phyloP scores from a whole-genome alignment of 2,888 invertebrate species.

The Bugula neritina region DNA sequence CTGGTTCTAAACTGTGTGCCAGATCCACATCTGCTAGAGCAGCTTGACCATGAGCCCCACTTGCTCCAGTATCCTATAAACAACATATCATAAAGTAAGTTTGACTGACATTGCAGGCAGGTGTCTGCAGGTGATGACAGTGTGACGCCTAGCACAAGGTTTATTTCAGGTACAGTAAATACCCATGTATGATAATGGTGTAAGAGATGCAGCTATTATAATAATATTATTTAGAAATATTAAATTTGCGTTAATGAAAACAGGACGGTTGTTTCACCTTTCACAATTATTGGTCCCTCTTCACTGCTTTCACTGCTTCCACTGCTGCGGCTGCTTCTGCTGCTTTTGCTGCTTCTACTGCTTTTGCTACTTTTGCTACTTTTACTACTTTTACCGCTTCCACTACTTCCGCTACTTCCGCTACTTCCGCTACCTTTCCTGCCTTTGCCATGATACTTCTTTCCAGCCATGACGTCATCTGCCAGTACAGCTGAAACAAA shows the following conservation, averaged over 20 bases:
- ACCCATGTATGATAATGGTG: too few species aligned
- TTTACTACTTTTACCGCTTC: neutral
- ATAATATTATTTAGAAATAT: too few species aligned
- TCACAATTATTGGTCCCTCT: neutral
- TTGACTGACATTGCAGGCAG: too few species aligned
- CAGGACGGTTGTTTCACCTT: too few species aligned
- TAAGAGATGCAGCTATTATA: too few species aligned
- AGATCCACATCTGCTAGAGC: slow-evolving; percentile 43
- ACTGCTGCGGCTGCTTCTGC: neutral
- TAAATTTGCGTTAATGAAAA: too few species aligned
- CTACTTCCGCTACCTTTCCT: neutral
- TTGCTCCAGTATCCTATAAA: slow-evolving; percentile 45
- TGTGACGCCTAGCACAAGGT: too few species aligned
- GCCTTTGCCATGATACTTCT: neutral
- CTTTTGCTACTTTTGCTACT: neutral
- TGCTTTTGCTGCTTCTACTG: neutral
- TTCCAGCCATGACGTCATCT: neutral
- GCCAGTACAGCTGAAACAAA: neutral
- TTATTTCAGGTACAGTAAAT: too few species aligned
- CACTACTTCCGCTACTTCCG: neutral
- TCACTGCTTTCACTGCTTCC: neutral
- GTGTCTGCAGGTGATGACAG: too few species aligned
- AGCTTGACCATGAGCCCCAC: slow-evolving; percentile 42
- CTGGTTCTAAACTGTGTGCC: slow-evolving; percentile 39
- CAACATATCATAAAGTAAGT: too few species aligned